Evolutionary conservation across 2,888 invertebrate genomes (phyloP).

Genomic region (Lepas anatifera): DNA sequence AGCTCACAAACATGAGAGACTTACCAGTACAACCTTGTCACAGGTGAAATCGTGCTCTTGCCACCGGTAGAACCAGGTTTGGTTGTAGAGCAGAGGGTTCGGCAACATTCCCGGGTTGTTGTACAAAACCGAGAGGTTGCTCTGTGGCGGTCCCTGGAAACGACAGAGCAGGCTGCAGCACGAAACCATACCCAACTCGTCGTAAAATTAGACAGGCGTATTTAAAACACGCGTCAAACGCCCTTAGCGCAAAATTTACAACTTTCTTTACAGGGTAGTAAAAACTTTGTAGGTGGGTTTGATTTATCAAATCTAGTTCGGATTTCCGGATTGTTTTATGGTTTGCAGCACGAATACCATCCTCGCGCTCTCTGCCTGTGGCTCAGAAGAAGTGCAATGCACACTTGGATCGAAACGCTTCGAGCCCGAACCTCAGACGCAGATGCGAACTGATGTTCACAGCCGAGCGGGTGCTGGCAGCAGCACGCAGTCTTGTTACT

Average conservation of each 20-base stretch:
- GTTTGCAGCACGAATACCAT: too few species aligned
- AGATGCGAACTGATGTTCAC: too few species aligned
- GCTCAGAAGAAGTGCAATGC: too few species aligned
- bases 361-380: too few species aligned
- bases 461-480: too few species aligned
- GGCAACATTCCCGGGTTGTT: background rate
- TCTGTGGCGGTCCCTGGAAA: background rate
- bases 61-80: background rate
- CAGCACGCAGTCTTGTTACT: too few species aligned
- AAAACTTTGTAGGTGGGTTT: fast-evolving
- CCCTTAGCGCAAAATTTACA: background rate
- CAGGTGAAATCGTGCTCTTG: background rate
- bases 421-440: too few species aligned
- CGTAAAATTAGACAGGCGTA: background rate
- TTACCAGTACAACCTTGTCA: background rate
- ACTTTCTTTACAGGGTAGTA: background rate
- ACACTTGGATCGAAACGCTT: too few species aligned
- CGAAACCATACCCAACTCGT: background rate
- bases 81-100: background rate
- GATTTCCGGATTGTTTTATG: too few species aligned
- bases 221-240: background rate
- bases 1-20: background rate
- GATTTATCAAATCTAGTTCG: too few species aligned
- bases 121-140: background rate
- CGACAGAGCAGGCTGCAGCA: too few species aligned